Base-by-base conservation (phyloP, 2,113 vertebrate genomes). In the Benitochromis conjunctus region DNA sequence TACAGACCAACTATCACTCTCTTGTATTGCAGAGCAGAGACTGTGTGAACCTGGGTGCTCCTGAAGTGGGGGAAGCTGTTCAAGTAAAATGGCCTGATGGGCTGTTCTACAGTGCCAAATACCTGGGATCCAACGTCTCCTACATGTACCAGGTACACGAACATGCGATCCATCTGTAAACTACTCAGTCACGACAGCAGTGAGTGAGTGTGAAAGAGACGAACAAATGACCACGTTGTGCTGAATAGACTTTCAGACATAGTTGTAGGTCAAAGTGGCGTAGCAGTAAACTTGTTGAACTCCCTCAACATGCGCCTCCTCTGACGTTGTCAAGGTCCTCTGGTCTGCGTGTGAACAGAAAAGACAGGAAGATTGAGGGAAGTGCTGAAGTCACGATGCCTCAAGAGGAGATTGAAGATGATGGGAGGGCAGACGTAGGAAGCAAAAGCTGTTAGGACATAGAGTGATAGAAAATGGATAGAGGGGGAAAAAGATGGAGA, bases 1-100 rank as follows among this genome's bases (percentile, higher is more conserved):
- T 76, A 11, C 24, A 31, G 14, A 71, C 77, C 56, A 66, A 66
- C 62, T 57, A 4, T 58, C 24, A 64, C 76, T 90, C 77, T 93
- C 13, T 88, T 92, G 92, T 80, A 81, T 85, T 88, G 43, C 88
- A 99, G 98, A 99, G 97, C 96, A 96, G 98, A 95, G 98, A 99
- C 84, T 99, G 98, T 93, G 92, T 96, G 85, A 96, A 95, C 81
- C 92, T 98, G 54, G 98, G 98, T 21, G 97, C 98, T 93, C 98
- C 98, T 88, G 96, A 97, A 14, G 97, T 98, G 38, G 98, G 98
- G 85, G 98, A 98, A 95, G 95, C 96, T 48, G 97, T 99, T 79
- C 98, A 98, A 94, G 98, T 99, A 84, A 99, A 99, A 93, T 99
- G 98, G 98, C 97, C 98, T 0, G 98, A 99, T 92, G 98, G 98